Base-by-base conservation (phyloP, 2,888 invertebrate species). In the Ophonus ardosiacus region DNA sequence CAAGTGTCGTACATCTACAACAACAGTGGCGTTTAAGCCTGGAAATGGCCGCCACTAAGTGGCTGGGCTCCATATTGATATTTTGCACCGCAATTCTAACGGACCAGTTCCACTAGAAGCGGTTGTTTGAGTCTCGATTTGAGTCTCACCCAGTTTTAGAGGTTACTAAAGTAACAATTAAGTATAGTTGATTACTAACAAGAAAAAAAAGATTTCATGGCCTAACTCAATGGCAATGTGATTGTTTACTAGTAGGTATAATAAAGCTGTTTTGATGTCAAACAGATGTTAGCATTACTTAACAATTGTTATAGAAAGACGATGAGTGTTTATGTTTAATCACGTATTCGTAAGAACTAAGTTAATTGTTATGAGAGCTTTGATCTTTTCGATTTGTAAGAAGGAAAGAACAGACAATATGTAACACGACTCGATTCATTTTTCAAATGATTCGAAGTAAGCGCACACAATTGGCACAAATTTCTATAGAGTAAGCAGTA, bases 1-100 rank as follows among this genome's bases (percentile, higher is more conserved):
- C 90, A 91, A 13, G 91, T 92, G 3, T 90, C 91, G n/a, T 91
- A 91, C 87, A 94, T 94, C 85, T 94, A 94, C 91, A 96, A 95
- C 89, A 95, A 95, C 90, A 95, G 95, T n/a, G 95, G 95, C 68
- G 95, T 95, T 87, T 95, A 95, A 92, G 86, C 86, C 88, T 87
- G 88, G 88, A 88, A 88, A 89, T 65, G 86, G 84, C 84, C 56
- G 78, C 51, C 78, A 56, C 81, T 31, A n/a, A 13, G 81, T 68
- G 81, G 81, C 81, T 43, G 81, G 65, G 65, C 68, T 57, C 31
- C 24, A 65, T 21, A 21, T 81, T 71, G 38, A 81, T 71, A 81
- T 68, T 68, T 81, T 21, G 17, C 43, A 61, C 81, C 81, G 81
- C 71, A 51, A 56, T 71, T 71, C 56, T 81, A 71, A 38, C 15